These are phyloP conservation scores for Nothoprocta perdicaria DNA, from an alignment of 2,113 vertebrate genomes.

Conservation along the genomic window DNA sequence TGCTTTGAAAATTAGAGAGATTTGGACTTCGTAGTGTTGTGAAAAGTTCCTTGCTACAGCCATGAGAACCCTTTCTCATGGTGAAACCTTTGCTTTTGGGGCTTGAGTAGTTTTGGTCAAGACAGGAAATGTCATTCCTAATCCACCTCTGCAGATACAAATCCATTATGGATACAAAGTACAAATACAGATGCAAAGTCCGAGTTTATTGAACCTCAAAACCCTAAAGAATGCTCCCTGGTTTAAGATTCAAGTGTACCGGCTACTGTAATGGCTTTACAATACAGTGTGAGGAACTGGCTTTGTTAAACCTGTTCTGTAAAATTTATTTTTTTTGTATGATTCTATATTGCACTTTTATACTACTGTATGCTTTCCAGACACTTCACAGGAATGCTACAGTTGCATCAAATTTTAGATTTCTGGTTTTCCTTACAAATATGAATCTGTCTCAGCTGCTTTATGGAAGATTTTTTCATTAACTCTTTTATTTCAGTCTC, in stretches of 20 bases:
- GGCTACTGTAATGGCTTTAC: not conserved
- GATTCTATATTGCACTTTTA: not conserved
- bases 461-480: not conserved
- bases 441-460: not conserved
- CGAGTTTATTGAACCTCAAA: not conserved
- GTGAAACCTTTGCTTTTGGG: not conserved
- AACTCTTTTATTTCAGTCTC: not conserved
- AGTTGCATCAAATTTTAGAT: not conserved
- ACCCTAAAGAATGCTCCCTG: not conserved
- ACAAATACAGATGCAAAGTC: too few species aligned
- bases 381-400: not conserved
- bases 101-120: not conserved
- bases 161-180: too few species aligned
- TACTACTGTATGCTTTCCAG: not conserved
- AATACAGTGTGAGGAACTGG: not conserved
- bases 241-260: not conserved
- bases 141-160: not conserved
- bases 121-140: not conserved
- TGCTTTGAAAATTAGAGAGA: fast-evolving
- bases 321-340: not conserved
- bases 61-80: not conserved
- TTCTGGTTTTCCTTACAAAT: constrained; percentile 5
- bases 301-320: not conserved
- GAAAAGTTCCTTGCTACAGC: not conserved
- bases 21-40: not conserved